A percentile compares a stretch with the other conserved stretches of the same genome.
phyloP scores from a whole-genome alignment of 2,888 invertebrate genomes.

The Halocaridina rubra region DNA sequence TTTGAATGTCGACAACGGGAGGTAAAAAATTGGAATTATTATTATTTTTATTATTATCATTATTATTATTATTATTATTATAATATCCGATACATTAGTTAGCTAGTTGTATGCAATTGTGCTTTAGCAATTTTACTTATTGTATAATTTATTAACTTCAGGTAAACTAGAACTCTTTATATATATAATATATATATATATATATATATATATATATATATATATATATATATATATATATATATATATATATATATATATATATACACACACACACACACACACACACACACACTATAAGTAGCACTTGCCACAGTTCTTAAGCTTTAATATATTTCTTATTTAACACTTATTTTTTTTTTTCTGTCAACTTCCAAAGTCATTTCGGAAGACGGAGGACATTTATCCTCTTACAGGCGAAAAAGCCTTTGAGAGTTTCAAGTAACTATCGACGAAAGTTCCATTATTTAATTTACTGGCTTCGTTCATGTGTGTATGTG shows the following conservation, averaged over 20 bases:
- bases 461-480: no score
- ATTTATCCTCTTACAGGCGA: not conserved
- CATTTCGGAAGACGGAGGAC: not conserved
- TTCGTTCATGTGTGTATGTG: no score
- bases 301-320: not conserved
- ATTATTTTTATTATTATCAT: no score
- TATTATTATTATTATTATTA: no score
- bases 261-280: not conserved
- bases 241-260: slow-evolving; percentile 5
- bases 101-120: no score
- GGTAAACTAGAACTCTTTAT: no score
- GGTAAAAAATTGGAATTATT: no score
- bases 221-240: slow-evolving; percentile 1
- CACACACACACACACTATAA: not conserved
- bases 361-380: not conserved
- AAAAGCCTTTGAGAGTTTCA: not conserved
- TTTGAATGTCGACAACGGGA: no score
- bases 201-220: not conserved
- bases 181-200: no score
- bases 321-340: not conserved
- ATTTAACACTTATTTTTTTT: not conserved
- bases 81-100: no score
- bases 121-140: no score
- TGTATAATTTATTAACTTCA: no score
- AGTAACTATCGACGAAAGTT: not conserved